Conservation (phyloP, 2,888 invertebrate genomes). For the Bombylius discolor region DNA sequence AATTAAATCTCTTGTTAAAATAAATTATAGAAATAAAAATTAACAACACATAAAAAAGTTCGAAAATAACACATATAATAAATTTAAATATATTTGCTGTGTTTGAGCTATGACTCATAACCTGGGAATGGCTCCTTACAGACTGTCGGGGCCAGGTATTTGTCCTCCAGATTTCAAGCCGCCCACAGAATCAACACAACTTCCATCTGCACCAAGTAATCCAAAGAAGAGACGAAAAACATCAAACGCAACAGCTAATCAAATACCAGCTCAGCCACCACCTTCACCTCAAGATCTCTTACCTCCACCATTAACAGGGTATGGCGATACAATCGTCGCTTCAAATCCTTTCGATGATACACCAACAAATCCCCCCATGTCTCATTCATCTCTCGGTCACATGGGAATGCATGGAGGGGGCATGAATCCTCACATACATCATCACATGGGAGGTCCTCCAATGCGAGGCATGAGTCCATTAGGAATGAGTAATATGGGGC, state of each 20-base stretch:
- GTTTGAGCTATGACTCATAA: slow-evolving; percentile 55
- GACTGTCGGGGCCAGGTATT: slow-evolving; percentile 56
- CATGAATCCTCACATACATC: slow-evolving; percentile 27
- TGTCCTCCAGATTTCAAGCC: slow-evolving; percentile 62
- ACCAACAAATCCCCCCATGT: slow-evolving; percentile 33
- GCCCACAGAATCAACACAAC: slow-evolving; percentile 54
- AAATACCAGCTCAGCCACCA: slow-evolving; percentile 54
- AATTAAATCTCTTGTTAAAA: neutral
- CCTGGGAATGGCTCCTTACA: slow-evolving; percentile 68
- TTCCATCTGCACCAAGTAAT: slow-evolving; percentile 65
- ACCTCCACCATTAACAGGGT: slow-evolving; percentile 73
- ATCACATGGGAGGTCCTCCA: slow-evolving; percentile 35
- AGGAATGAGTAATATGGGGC: slow-evolving; percentile 38
- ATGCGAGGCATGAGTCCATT: slow-evolving; percentile 46
- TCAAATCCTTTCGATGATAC: slow-evolving; percentile 93
- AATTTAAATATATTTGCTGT: neutral
- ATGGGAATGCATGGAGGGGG: slow-evolving; percentile 25
- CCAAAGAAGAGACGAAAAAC: slow-evolving; percentile 80
- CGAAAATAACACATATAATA: neutral
- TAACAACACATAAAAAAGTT: neutral
- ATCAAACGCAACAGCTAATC: slow-evolving; percentile 45
- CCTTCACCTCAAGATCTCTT: slow-evolving; percentile 61
- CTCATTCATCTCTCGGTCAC: slow-evolving; percentile 34
- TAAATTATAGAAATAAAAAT: neutral
- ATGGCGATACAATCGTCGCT: slow-evolving; percentile 86